Evolutionary conservation across 2,888 invertebrate genomes (phyloP), one percentile per base, ranked within the genome.

Genomic region (Eupelmus urozonus): DNA sequence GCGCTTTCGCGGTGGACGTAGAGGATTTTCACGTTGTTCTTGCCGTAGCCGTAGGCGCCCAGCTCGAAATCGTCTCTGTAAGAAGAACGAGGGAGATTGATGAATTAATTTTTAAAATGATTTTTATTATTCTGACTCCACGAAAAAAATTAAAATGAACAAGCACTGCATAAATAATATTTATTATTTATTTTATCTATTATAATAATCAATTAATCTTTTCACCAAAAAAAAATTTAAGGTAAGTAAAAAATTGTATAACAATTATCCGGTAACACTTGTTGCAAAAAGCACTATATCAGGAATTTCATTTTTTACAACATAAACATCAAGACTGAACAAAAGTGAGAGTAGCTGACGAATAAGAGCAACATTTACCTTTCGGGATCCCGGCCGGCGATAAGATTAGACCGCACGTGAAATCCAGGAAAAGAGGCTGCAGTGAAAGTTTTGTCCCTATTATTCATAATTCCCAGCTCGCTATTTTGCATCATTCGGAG

Each of bases 11-110:
- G 92, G 80, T 92, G 91, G 2, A 96, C 93, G 86, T 95, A 93
- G 79, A 96, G 90, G 11, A 96, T 90, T 86, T 95, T 95, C 5
- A 96, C 93, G 83, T 92, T 91, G 87, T 94, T 92, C 90, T 96
- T 96, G 65, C 96, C 96, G 86, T 94, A 95, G 18, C 93, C 93
- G 81, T 93, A 92, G 82, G 93, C 92, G 79, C 92, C 92, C 76
- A 94, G 91, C 85, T 93, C 92, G 86, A 93, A 93, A 77, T 92
- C 83, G 2, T 86, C 85, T 45, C 87, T 85, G 27, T 18, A 25
- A 23, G 63, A 42, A 76, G 63, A 57, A 34, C 51, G n/a, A n/a
- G n/a, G n/a, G n/a, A n/a, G n/a, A n/a, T n/a, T n/a, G n/a, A n/a
- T n/a, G n/a, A n/a, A n/a, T n/a, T n/a, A n/a, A n/a, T n/a, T n/a